Percentiles rank a stretch among this genome's conserved stretches.
Conservation (phyloP, 2,888 invertebrate species). For the Leptarthrus brevirostris region DNA sequence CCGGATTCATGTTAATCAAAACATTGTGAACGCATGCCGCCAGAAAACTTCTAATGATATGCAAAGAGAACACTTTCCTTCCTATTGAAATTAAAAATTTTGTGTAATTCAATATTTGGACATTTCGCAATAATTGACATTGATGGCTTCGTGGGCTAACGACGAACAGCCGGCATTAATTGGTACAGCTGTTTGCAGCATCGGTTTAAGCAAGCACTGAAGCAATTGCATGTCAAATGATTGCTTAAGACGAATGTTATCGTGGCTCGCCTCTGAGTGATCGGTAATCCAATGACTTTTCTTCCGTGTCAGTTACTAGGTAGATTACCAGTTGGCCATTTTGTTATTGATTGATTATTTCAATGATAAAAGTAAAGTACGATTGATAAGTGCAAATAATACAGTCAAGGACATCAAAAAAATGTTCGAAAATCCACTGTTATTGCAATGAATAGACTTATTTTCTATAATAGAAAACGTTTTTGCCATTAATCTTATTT, state of each 20-base stretch:
- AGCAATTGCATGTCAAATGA: not conserved
- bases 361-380: no score
- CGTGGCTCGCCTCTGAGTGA: not conserved
- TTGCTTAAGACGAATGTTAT: not conserved
- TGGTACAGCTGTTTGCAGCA: not conserved
- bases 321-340: no score
- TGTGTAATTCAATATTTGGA: slow-evolving; percentile 14
- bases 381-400: no score
- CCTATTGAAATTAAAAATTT: slow-evolving; percentile 19
- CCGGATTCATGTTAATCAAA: slow-evolving; percentile 4
- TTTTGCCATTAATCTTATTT: not conserved
- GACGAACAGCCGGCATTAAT: not conserved
- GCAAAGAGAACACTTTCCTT: not conserved
- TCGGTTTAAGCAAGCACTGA: not conserved
- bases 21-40: not conserved
- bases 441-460: not conserved
- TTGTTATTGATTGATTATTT: no score
- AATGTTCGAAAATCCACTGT: not conserved
- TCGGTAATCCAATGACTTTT: no score
- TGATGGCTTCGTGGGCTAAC: slow-evolving; percentile 4
- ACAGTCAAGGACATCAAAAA: no score
- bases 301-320: not conserved
- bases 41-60: not conserved
- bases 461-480: not conserved
- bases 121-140: slow-evolving; percentile 14